These are phyloP conservation scores for Zaprionus lachaisei DNA, from an alignment of 1,140 invertebrate genomes.

Conservation along the genomic window DNA sequence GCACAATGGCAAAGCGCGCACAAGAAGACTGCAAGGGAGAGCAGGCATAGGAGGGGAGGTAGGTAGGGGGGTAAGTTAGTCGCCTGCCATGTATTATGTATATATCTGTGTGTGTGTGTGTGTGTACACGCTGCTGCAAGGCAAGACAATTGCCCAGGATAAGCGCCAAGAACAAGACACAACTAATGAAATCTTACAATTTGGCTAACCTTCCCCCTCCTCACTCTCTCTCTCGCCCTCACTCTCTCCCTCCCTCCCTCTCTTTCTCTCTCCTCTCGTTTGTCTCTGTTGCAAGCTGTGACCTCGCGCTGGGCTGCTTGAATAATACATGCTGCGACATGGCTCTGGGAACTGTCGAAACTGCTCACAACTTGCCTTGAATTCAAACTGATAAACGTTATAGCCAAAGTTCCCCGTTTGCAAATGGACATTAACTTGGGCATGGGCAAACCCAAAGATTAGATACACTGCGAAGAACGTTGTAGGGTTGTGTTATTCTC, in stretches of 20 bases:
- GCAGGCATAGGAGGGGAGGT: background rate
- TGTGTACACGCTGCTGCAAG: conserved; percentile 6
- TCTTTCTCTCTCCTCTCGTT: background rate
- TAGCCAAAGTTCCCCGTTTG: conserved; percentile 1
- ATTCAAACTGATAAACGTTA: conserved; percentile 14
- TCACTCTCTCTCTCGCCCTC: background rate
- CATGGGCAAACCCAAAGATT: background rate
- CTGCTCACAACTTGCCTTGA: background rate
- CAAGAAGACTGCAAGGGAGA: background rate
- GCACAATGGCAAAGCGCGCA: conserved; percentile 5
- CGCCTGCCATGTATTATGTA: conserved; percentile 11
- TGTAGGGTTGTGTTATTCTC: background rate
- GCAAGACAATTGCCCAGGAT: conserved; percentile 4
- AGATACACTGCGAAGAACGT: background rate
- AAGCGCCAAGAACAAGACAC: conserved; percentile 12
- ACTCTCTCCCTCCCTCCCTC: background rate
- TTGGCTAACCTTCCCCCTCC: background rate
- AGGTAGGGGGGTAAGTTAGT: background rate
- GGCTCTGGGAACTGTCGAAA: conserved; percentile 1
- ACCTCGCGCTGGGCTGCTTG: conserved; percentile 7
- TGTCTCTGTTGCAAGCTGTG: conserved; percentile 3
- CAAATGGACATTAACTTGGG: conserved; percentile 8
- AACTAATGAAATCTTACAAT: conserved; percentile 28
- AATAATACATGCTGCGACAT: conserved; percentile 33
- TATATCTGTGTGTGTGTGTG: background rate